Evolutionary conservation across 30 jellyfish, hydroid and myxozoan species (phyloP).

Genomic region (Hydractinia echinata): DNA sequence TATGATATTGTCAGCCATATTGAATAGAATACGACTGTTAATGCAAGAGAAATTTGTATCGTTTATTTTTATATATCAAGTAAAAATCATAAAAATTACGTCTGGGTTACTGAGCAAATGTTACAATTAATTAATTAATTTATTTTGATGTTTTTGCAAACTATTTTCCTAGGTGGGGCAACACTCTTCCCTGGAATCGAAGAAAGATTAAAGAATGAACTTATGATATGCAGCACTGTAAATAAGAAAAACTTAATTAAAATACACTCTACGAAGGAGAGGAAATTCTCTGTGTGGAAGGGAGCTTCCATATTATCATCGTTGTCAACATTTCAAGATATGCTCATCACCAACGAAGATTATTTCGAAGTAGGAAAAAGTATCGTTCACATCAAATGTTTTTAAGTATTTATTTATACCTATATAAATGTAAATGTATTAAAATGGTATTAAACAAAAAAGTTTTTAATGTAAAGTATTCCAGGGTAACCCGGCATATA

Average conservation of each 20-base stretch:
- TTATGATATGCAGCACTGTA: conserved; percentile 24
- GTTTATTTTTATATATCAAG: neutral
- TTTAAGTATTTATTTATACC: conserved; percentile 14
- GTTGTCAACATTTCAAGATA: conserved; percentile 47
- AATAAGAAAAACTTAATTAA: conserved; percentile 28
- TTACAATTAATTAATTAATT: no score
- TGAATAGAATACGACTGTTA: neutral
- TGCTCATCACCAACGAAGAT: conserved; percentile 78
- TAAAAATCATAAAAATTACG: no score
- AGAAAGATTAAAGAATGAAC: conserved; percentile 52
- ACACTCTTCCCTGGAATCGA: conserved; percentile 73
- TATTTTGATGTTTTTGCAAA: no score
- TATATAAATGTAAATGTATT: no score
- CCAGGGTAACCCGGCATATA: no score
- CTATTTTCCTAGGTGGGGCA: conserved; percentile 68
- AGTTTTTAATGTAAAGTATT: no score
- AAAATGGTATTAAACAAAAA: no score
- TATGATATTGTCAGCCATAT: neutral
- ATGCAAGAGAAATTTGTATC: neutral
- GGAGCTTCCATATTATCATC: conserved; percentile 85
- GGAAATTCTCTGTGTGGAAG: conserved; percentile 83
- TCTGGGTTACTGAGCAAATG: no score
- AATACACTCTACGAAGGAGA: conserved; percentile 33
- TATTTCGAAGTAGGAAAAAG: conserved; percentile 77
- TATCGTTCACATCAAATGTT: conserved; percentile 80